Evolutionary conservation across 1,140 invertebrate genomes (phyloP), one percentile per base, ranked within the genome.

Genomic region (Drosophila pandora): DNA sequence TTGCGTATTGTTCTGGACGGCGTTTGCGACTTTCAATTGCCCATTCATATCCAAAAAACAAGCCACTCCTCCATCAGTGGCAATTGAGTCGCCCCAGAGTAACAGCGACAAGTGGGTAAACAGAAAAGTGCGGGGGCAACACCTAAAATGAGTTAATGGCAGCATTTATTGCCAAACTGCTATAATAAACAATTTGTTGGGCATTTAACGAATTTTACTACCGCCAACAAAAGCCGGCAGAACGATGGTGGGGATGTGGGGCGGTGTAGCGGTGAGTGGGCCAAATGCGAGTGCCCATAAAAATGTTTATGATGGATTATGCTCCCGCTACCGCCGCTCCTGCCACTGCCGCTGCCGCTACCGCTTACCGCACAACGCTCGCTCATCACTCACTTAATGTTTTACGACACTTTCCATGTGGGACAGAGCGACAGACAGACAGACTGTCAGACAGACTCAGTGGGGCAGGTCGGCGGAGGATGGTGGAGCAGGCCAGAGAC

Each of bases 281-380:
- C 77, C 77, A 64, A 85, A 75, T 77, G 78, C 82, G 82, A 85
- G 78, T 73, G 65, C 37, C 74, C 76, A 89, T 88, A 88, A 88
- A 88, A 88, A 88, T 88, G 83, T 88, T 88, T 88, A 88, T 88
- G 83, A 88, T 88, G 83, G 83, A 88, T 88, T 88, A 89, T 88
- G 84, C 76, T 88, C 60, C 54, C 74, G 72, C 41, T 56, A 45
- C 32, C 55, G 55, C 17, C 39, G 22, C 54, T 28, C 3, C 25
- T 23, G 7, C 28, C 55, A 17, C 17, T 58, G 30, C 49, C 25
- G n/a, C 21, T 23, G 2, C 22, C 21, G 6, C 39, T 57, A 23
- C 10, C 55, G 34, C 37, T 37, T 10, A 32, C 32, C 32, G 32
- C 32, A 9, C 9, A 57, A 30, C 58, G 39, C 23, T 41, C 41